These are phyloP conservation scores for Panagrolaimus sp. DNA, from an alignment of 1,140 invertebrate genomes.

Conservation along the genomic window DNA sequence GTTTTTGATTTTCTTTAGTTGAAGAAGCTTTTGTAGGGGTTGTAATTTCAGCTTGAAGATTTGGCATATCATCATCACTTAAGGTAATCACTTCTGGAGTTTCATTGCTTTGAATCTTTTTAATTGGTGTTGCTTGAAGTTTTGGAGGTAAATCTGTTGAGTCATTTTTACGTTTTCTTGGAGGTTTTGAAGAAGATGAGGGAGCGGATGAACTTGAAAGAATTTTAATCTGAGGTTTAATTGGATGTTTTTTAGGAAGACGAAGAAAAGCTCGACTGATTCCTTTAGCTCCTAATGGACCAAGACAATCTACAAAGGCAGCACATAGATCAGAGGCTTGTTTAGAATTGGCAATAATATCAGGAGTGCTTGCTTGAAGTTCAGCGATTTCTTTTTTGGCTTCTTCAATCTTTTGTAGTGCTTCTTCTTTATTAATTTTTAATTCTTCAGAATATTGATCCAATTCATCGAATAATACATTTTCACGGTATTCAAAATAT, in stretches of 20 bases:
- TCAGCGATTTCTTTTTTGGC: background rate
- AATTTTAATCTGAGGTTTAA: background rate
- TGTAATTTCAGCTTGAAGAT: background rate
- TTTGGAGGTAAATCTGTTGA: background rate
- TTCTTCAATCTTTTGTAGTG: background rate
- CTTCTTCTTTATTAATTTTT: slow-evolving; percentile 6
- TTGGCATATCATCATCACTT: background rate
- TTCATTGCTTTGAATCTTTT: no score
- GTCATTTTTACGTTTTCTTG: background rate
- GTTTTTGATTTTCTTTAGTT: background rate
- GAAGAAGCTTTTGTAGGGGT: background rate
- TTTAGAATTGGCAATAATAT: background rate
- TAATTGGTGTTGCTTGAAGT: background rate
- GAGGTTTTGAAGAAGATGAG: background rate
- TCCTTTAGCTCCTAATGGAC: background rate
- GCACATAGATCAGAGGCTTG: background rate
- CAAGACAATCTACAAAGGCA: background rate
- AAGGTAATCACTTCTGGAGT: background rate
- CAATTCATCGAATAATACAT: slow-evolving; percentile 26
- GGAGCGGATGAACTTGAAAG: background rate
- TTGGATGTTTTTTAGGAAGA: background rate
- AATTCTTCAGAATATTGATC: background rate
- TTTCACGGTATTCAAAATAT: slow-evolving; percentile 41
- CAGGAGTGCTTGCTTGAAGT: background rate
- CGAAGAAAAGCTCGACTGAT: background rate